Evolutionary conservation across 1,140 invertebrate species (phyloP), one percentile per base, ranked within the genome.

Genomic region (Samia ricini): DNA sequence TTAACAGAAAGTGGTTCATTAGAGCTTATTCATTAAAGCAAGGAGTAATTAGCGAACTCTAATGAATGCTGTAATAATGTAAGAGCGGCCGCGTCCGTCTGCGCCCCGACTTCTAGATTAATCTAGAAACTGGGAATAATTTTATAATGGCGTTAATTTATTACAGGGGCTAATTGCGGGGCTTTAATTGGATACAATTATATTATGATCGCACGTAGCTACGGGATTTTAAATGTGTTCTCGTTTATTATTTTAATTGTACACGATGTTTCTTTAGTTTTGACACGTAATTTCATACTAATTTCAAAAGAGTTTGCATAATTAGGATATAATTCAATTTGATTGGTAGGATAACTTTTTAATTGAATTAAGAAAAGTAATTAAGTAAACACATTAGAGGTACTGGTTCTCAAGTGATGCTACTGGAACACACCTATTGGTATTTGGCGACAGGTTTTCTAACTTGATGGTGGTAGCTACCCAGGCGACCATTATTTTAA

Each of bases 1-100:
- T 95, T 95, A 94, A 95, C 94, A 94, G 93, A 95, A 94, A 95
- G 94, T 94, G 94, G 94, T 95, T 95, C 94, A 95, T 95, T 95
- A 95, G 93, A 94, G 94, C 94, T 94, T 95, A 95, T 95, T 95
- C 94, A 95, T 95, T 95, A 95, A 94, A 94, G 94, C 94, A 94
- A 94, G 93, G 93, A 94, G 94, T 95, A 95, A 95, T 95, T 95
- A 95, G 94, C 93, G 94, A 94, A 94, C 93, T 95, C 93, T 94
- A 94, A 93, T 93, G 93, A 93, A 93, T 93, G 92, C 92, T 90
- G 90, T 91, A 91, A 91, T 91, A 91, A 91, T 91, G 89, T 91
- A 91, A 91, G 88, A 89, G 89, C 86, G 89, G 89, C 87, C 88
- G 81, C 84, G 78, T 79, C 79, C 81, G 85, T 86, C 85, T 87